These are phyloP conservation scores for Potamarius usumacintae DNA, from an alignment of 2,113 vertebrate genomes.

Conservation along the genomic window DNA sequence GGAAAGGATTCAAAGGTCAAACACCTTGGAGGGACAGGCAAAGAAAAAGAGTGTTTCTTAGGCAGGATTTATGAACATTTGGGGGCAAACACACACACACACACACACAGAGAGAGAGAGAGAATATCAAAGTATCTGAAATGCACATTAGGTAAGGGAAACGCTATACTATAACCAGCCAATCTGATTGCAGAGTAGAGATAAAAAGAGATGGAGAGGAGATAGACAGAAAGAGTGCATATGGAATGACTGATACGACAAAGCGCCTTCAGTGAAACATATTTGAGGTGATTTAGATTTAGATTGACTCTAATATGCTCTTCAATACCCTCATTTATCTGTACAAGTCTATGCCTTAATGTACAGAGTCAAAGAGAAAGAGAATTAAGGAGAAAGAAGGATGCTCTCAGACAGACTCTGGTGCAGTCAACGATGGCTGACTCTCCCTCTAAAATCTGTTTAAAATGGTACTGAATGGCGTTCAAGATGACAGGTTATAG, in stretches of 20 bases:
- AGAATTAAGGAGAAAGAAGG: not conserved
- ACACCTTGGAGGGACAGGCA: constrained; percentile 40
- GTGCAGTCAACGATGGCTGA: not conserved
- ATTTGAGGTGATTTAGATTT: not conserved
- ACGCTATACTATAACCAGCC: constrained; percentile 1
- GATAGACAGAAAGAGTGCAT: not conserved
- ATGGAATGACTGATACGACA: not conserved
- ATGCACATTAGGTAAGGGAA: not conserved
- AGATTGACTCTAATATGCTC: not conserved
- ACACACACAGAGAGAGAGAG: not conserved
- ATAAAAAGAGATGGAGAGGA: constrained; percentile 8
- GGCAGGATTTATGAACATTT: constrained; percentile 34
- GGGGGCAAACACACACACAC: not conserved
- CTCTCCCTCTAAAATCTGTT: not conserved
- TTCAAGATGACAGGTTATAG: constrained; percentile 20
- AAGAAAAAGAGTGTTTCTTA: constrained; percentile 8
- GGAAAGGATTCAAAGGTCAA: constrained; percentile 41
- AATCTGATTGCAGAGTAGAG: constrained; percentile 3
- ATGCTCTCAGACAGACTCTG: not conserved
- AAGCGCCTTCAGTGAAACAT: not conserved
- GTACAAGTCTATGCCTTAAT: not conserved
- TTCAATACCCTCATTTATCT: constrained; percentile 4
- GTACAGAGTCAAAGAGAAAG: not conserved
- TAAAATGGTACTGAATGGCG: constrained; percentile 13
- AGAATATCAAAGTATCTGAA: not conserved